Evolutionary conservation across 2,797 vertebrate genomes (phyloP).

Genomic region (Micropoecilia bifurca): DNA sequence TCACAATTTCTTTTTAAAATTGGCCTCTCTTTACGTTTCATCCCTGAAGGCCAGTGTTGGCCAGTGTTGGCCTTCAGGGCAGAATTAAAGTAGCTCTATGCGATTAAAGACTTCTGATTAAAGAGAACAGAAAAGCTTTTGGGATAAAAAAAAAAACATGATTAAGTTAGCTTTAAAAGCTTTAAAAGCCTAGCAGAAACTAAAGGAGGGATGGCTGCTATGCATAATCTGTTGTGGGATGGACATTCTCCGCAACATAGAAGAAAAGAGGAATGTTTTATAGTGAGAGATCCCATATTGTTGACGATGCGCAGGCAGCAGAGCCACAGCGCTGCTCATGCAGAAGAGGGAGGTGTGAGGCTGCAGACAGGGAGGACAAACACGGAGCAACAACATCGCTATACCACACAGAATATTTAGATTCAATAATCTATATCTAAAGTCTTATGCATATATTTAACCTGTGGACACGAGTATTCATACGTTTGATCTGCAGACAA

Average conservation of each 20-base stretch:
- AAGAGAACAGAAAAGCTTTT: slow-evolving; percentile 15
- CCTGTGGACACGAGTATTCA: slow-evolving; percentile 17
- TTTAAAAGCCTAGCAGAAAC: slow-evolving; percentile 16
- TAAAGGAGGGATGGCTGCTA: slow-evolving; percentile 1
- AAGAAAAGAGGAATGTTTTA: slow-evolving; percentile 13
- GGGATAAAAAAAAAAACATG: background rate
- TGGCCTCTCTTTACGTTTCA: background rate
- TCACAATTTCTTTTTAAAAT: background rate
- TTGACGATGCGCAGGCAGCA: slow-evolving; percentile 39
- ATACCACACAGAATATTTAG: slow-evolving; percentile 55
- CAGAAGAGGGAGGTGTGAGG: slow-evolving; percentile 27
- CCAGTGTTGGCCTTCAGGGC: slow-evolving; percentile 55
- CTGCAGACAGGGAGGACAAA: slow-evolving; percentile 32
- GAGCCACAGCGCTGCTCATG: slow-evolving; percentile 30
- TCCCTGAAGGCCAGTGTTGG: slow-evolving; percentile 37
- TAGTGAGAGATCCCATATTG: slow-evolving; percentile 15
- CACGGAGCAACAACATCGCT: slow-evolving; percentile 46
- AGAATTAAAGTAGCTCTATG: slow-evolving; percentile 10
- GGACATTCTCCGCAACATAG: slow-evolving; percentile 17
- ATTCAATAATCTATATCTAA: slow-evolving; percentile 23
- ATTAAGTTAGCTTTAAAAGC: slow-evolving; percentile 9
- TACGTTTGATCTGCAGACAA: slow-evolving; percentile 28
- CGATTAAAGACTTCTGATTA: slow-evolving; percentile 22
- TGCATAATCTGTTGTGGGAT: background rate
- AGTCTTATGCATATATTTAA: slow-evolving; percentile 32